Evolutionary conservation across 2,113 vertebrate genomes (phyloP).

Genomic region (Ancistrus triradiatus): DNA sequence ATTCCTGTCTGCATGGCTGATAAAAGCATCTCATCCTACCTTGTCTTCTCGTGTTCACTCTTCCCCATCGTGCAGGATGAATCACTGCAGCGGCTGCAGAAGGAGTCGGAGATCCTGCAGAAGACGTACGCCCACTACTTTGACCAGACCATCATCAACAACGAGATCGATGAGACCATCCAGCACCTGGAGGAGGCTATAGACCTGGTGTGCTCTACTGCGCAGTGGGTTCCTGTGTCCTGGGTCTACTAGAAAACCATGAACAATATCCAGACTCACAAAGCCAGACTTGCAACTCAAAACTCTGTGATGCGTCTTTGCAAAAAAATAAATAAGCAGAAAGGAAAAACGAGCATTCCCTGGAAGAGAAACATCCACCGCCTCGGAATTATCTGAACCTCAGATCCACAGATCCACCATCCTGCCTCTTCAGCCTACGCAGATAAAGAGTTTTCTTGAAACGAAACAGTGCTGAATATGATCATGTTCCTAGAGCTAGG

Average conservation of each 20-base stretch:
- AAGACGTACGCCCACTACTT: constrained; percentile 98
- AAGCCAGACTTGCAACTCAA: too few species aligned
- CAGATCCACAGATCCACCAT: constrained; percentile 77
- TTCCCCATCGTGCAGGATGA: constrained; percentile 75
- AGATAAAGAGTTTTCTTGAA: constrained; percentile 84
- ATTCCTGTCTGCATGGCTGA: too few species aligned
- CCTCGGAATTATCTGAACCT: constrained; percentile 70
- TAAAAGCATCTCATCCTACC: too few species aligned
- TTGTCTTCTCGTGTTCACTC: background rate
- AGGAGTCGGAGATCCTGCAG: constrained; percentile 96
- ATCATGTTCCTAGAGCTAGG: constrained; percentile 94
- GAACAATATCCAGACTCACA: constrained; percentile 5
- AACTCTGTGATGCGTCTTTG: constrained; percentile 54
- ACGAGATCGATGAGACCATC: constrained; percentile 98
- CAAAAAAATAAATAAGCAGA: constrained; percentile 24
- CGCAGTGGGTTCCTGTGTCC: constrained; percentile 97
- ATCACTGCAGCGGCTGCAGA: constrained; percentile 96
- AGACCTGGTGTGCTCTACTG: constrained; percentile 89
- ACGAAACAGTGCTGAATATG: constrained; percentile 76
- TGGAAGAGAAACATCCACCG: constrained; percentile 54
- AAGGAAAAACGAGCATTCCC: constrained; percentile 56
- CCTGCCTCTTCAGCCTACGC: constrained; percentile 83
- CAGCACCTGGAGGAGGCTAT: constrained; percentile 95
- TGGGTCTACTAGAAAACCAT: constrained; percentile 77
- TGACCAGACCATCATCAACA: constrained; percentile 99